Base-by-base conservation (phyloP, 2,888 invertebrate species). In the Cosmorhoe ocellata region DNA sequence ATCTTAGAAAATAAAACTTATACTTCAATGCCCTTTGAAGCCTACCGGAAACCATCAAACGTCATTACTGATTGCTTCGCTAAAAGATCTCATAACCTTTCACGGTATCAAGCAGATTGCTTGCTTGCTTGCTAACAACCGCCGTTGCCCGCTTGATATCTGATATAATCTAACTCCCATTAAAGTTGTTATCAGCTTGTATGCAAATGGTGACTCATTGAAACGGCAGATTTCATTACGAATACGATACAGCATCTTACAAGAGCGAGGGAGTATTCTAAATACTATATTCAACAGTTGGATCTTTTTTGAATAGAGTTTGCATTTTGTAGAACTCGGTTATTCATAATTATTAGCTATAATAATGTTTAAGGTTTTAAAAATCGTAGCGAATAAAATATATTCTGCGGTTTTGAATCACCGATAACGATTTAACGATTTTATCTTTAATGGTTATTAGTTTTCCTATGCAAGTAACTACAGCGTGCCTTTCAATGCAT, bases 161-260 rank as follows among this genome's bases (percentile, higher is more conserved):
- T 18, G 47, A 42, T 47, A 51, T 42, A 31, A 52, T 52, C 52
- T 47, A 42, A 34, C 47, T 47, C 52, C 52, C 47, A 52, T 52
- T 52, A 52, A 43, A 39, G n/a, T 22, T 47, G 42, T 40, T 51
- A 55, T 55, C 51, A 47, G 46, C 43, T 47, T 31, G 47, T 47
- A 51, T 55, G 55, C 51, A 51, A 55, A 55, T 55, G 44, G 39
- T 43, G 33, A 38, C 42, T 55, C 46, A 50, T 46, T 54, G 42
- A 28, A 50, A 27, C 34, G 13, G 38, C 38, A 55, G 47, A 55
- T 51, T 46, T 40, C 43, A 51, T 51, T 55, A 39, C 14, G 38
- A 40, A 44, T 34, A 41, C 46, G 41, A 51, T 47, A 44, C 30
- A 12, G 38, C 28, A 39, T 50, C 44, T 44, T 41, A 31, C 34